Evolutionary conservation across 2,888 invertebrate species (phyloP), one percentile per base, ranked within the genome.

Genomic region (Neria commutata): DNA sequence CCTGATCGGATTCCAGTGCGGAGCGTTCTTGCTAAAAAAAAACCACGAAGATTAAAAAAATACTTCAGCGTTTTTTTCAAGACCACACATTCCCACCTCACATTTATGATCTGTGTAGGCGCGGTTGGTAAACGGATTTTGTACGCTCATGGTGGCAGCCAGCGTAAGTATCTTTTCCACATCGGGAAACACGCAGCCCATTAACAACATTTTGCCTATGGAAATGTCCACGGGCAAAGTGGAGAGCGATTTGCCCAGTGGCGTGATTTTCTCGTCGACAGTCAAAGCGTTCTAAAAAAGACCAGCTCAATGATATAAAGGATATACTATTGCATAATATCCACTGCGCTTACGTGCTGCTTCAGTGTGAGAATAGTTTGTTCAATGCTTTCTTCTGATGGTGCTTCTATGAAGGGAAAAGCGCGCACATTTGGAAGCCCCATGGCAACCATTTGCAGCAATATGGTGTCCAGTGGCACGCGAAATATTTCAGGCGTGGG

Each of bases 391-490:
- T 91, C 89, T 10, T 86, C 83, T 0, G 90, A 87, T 0, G 98
- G 99, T n/a, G 93, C 87, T 81, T 99, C 98, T 56, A 99, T 86
- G 76, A 98, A 99, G 0, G 98, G 98, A 83, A 99, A 99, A 69
- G 90, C 86, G 55, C 95, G 85, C 3, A 94, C 91, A 83, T 98
- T 93, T 46, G 89, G 92, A 54, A 99, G 86, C 0, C 98, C 98
- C 84, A 99, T 88, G 0, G 96, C 90, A 54, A 95, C 89, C 95
- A 99, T 95, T 76, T 94, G 89, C 37, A 99, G 84, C 1, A 98
- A 83, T 25, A 98, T 84, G 0, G 95, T 93, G 65, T 99, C 96
- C 10, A 99, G 83, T 0, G 98, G 96, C 0, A 98, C 97, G 50
- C 98, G 85, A 70, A 94, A 92, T 29, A 98, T 91, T 84, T 98